Evolutionary conservation across 2,888 invertebrate species (phyloP), one percentile per base, ranked within the genome.

Genomic region (Arrhopalites spinosus): DNA sequence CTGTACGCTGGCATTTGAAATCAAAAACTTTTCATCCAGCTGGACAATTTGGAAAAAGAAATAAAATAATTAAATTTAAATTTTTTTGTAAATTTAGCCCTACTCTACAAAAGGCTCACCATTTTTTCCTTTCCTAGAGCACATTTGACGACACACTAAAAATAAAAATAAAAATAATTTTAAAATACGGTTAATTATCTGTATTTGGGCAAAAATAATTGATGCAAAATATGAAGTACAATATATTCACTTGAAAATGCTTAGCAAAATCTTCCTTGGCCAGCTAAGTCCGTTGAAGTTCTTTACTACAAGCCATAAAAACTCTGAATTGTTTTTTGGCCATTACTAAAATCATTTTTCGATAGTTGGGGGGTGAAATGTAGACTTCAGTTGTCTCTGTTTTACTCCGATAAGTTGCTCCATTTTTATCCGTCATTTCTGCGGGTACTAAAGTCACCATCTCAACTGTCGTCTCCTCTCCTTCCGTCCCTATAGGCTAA

Each of bases 81-180:
- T n/a, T n/a, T n/a, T n/a, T n/a, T n/a, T n/a, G n/a, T n/a, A n/a
- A n/a, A n/a, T n/a, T n/a, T n/a, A n/a, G n/a, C n/a, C n/a, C n/a
- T n/a, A n/a, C n/a, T n/a, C n/a, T n/a, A n/a, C n/a, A n/a, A n/a
- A 3, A 50, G 15, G 50, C 17, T n/a, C 15, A 50, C 50, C 15
- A 50, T 50, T 50, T n/a, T n/a, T 50, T 50, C 50, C n/a, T 50
- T 50, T 13, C 8, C 50, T 3, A 50, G 50, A 3, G 50, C 50
- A 50, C 50, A 50, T 50, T 50, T 50, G 50, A 50, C 17, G 50
- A 50, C 50, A 50, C 50, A 50, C 50, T 50, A 15, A 50, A 50
- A 50, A 50, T n/a, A n/a, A 17, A n/a, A 17, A n/a, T 17, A 50
- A n/a, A n/a, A 50, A 15, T 50, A 11, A 11, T 45, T 7, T 45